phyloP scores from a whole-genome alignment of 2,113 vertebrate genomes.

The Caranx ignobilis region DNA sequence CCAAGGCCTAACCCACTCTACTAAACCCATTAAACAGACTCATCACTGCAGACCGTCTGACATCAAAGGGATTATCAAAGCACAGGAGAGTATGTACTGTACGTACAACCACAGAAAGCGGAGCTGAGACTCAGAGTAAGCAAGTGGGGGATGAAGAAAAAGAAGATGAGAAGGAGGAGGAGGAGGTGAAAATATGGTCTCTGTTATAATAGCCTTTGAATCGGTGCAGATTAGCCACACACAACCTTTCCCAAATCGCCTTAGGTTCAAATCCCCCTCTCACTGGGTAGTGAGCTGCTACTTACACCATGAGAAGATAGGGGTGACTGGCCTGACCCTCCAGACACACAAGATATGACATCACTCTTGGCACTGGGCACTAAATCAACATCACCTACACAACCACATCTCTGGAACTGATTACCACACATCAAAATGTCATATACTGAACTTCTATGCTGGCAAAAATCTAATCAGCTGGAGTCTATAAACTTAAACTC shows the following conservation, averaged over 20 bases:
- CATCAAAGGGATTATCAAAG: constrained; percentile 78
- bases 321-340: constrained; percentile 56
- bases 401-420: background rate
- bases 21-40: constrained; percentile 79
- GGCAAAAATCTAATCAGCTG: background rate
- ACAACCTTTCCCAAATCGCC: constrained; percentile 76
- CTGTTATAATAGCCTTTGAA: constrained; percentile 73
- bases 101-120: constrained; percentile 49
- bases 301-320: constrained; percentile 77
- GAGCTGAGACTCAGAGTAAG: constrained; percentile 56
- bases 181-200: constrained; percentile 61
- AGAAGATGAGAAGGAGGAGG: constrained; percentile 29
- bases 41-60: constrained; percentile 68
- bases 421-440: constrained; percentile 3
- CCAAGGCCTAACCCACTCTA: constrained; percentile 58
- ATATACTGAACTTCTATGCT: constrained; percentile 4
- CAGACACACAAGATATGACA: constrained; percentile 43
- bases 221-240: constrained; percentile 77
- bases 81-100: constrained; percentile 42
- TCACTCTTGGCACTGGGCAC: constrained; percentile 30
- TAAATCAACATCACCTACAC: background rate
- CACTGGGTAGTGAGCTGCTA: constrained; percentile 72
- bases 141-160: constrained; percentile 51
- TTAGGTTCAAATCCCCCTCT: constrained; percentile 75
- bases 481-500: constrained; percentile 24